phyloP scores from a whole-genome alignment of 2,113 vertebrate genomes.

The Amia ocellicauda region DNA sequence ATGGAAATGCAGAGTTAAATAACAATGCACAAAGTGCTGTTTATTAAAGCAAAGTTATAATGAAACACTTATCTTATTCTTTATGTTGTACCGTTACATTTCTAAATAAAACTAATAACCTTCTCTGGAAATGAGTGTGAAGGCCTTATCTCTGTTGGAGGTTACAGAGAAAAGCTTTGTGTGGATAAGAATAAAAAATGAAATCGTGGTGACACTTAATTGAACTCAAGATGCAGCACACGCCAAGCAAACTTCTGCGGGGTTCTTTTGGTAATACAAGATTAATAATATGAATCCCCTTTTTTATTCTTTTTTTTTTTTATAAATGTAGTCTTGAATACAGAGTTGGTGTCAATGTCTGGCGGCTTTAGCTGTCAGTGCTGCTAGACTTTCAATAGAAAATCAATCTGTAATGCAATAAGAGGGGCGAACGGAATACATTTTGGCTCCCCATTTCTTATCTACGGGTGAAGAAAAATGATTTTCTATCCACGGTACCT shows the following conservation, averaged over 20 bases:
- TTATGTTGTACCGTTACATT: too few species aligned
- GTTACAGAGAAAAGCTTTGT: too few species aligned
- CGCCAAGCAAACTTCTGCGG: neutral
- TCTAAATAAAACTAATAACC: too few species aligned
- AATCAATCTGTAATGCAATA: conserved; percentile 8
- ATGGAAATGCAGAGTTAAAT: too few species aligned
- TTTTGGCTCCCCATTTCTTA: conserved; percentile 1
- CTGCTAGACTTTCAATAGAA: conserved; percentile 26
- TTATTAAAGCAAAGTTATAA: too few species aligned
- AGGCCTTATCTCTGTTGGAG: too few species aligned
- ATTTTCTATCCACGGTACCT: conserved; percentile 1
- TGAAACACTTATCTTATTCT: too few species aligned
- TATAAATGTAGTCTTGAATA: conserved; percentile 16
- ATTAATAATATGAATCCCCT: conserved; percentile 33
- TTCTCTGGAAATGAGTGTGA: too few species aligned
- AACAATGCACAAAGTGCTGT: too few species aligned
- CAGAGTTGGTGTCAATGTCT: conserved; percentile 6
- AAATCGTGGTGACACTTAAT: neutral
- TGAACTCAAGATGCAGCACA: neutral
- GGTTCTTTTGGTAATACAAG: conserved; percentile 34
- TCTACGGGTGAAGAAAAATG: conserved; percentile 3
- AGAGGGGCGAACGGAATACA: neutral
- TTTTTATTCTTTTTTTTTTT: conserved; percentile 18
- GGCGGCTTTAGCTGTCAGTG: conserved; percentile 17
- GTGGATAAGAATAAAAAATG: too few species aligned